Base-by-base conservation (phyloP, 2,888 invertebrate species). In the Sphaeridia pumilis region DNA sequence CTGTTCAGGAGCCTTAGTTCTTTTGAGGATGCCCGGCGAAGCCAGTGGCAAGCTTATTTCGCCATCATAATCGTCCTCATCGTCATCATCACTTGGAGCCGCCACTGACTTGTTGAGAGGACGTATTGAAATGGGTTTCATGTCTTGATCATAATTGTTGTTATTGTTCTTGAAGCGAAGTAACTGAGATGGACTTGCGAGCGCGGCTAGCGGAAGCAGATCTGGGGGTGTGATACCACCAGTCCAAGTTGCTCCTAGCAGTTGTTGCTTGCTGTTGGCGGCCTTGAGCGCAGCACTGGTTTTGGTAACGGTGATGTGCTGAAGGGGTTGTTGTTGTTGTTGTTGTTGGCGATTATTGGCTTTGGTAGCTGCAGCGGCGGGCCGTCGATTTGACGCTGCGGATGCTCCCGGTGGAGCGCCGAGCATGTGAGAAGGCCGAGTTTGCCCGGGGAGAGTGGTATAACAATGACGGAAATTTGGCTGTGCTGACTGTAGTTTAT, bases 401-500 rank as follows among this genome's bases (percentile, higher is more conserved):
- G 31, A 42, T 46, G 21, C 20, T 22, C 34, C 10, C 10, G 5
- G n/a, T 20, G 34, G 2, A 17, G 31, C 20, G 14, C n/a, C 34
- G 21, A 7, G 49, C 17, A 21, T 12, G 12, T 14, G 41, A 25
- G 31, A 44, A 24, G 26, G 4, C 24, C 24, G 22, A 21, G 26
- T n/a, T 52, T 14, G 24, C 52, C 5, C 60, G 49, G 45, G 36
- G 36, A 2, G 71, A 67, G 62, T 73, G 1, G 72, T 60, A 21
- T 67, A 69, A 21, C 24, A 22, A 17, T 54, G 57, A 74, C 75
- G 5, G 76, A 73, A 42, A 70, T 73, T 28, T 78, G 78, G 26
- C 71, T 69, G 7, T 67, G 12, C 74, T 76, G 1, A 74, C 69
- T 67, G 81, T 80, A 51, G 75, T 76, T 70, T 81, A 81, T 4